These are phyloP conservation scores for Agraylea sexmaculata DNA, from an alignment of 1,140 invertebrate species.

Conservation along the genomic window DNA sequence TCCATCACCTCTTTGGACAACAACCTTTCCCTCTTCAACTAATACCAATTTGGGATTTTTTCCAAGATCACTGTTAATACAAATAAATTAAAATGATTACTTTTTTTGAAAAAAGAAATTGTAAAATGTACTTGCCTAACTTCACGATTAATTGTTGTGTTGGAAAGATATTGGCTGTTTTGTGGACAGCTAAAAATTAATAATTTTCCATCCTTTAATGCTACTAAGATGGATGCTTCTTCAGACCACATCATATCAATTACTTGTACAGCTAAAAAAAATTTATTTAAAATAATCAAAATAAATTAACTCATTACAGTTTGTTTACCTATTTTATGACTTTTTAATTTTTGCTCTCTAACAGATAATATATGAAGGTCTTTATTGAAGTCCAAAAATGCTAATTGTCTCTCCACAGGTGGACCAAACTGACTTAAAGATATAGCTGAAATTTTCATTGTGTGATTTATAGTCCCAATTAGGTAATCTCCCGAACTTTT, in stretches of 20 bases:
- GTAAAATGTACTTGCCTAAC: conserved; percentile 26
- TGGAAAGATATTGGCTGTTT: conserved; percentile 28
- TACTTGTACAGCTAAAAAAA: conserved; percentile 31
- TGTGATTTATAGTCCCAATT: conserved; percentile 45
- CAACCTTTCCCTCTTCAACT: conserved; percentile 68
- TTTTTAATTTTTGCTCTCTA: conserved; percentile 50
- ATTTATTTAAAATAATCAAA: neutral
- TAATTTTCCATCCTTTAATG: conserved; percentile 30
- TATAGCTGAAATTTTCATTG: conserved; percentile 56
- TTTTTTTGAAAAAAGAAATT: neutral
- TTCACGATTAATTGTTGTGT: conserved; percentile 34
- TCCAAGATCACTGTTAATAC: conserved; percentile 52
- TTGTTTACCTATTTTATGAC: conserved; percentile 62
- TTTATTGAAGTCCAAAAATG: conserved; percentile 35
- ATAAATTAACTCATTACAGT: neutral
- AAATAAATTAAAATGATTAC: conserved; percentile 1
- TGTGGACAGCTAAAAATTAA: conserved; percentile 36
- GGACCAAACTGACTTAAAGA: conserved; percentile 68
- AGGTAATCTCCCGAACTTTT: conserved; percentile 49
- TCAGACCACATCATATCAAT: conserved; percentile 35
- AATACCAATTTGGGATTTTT: conserved; percentile 59
- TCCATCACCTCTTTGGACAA: conserved; percentile 42
- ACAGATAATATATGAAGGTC: conserved; percentile 46
- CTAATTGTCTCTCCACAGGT: conserved; percentile 35
- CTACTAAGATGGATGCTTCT: conserved; percentile 33